These are phyloP conservation scores for Actinia equina DNA, from an alignment of 64 coral and sea anemone species.

Conservation along the genomic window DNA sequence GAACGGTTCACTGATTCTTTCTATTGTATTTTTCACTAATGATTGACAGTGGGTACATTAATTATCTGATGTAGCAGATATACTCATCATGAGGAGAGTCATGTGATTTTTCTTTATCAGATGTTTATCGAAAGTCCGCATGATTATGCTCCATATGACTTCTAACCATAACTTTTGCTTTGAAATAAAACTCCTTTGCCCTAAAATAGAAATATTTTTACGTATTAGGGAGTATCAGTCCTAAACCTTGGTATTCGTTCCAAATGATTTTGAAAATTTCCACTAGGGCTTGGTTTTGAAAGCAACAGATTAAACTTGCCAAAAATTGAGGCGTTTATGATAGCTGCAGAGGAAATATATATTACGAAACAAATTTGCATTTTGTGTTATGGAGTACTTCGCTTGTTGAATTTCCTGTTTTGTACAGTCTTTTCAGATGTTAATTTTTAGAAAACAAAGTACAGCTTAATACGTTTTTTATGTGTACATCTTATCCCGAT, in stretches of 20 bases:
- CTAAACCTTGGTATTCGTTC: background rate
- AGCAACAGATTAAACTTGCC: background rate
- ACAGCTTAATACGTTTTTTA: background rate
- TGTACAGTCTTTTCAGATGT: background rate
- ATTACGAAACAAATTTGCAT: background rate
- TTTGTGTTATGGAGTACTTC: background rate
- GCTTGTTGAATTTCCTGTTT: background rate
- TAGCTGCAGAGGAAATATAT: background rate
- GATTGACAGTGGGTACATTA: background rate
- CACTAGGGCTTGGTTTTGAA: background rate
- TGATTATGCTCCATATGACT: background rate
- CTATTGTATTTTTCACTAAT: background rate
- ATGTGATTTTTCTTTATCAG: background rate
- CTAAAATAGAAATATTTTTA: too few species aligned
- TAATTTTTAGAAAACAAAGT: background rate
- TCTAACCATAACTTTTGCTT: too few species aligned
- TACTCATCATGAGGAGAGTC: background rate
- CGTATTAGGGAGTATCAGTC: too few species aligned
- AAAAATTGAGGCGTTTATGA: background rate
- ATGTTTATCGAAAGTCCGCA: background rate
- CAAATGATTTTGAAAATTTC: background rate
- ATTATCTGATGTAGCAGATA: background rate
- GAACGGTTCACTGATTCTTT: background rate
- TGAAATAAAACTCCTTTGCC: too few species aligned
- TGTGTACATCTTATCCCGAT: background rate